A percentile compares a stretch with the other conserved stretches of the same genome.
Evolutionary conservation across 2,888 invertebrate genomes (phyloP).

Genomic region (Charanyca ferruginea): DNA sequence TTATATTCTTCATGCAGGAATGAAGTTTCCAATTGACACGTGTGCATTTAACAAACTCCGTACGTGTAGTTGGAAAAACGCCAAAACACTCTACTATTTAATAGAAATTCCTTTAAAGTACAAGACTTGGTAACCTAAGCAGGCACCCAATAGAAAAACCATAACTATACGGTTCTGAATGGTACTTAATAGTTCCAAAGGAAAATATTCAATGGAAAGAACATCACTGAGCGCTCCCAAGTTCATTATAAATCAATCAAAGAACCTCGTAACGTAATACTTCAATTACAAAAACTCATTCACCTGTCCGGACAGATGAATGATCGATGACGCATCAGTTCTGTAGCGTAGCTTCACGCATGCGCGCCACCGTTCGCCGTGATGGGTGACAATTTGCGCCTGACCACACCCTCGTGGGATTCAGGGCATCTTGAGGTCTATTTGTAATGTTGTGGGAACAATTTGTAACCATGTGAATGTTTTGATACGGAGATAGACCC

Average conservation of each 20-base stretch:
- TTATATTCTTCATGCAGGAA: constrained; percentile 8
- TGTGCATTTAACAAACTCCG: constrained; percentile 4
- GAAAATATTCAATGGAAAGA: constrained; percentile 13
- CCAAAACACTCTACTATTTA: constrained; percentile 16
- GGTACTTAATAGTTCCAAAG: constrained; percentile 17
- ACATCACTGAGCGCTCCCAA: constrained; percentile 7
- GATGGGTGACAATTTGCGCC: constrained; percentile 36
- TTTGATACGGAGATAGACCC: constrained; percentile 17
- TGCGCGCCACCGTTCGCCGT: constrained; percentile 10
- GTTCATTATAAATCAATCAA: constrained; percentile 48
- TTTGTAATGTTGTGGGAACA: constrained; percentile 46
- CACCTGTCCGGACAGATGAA: constrained; percentile 26
- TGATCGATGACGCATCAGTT: constrained; percentile 47
- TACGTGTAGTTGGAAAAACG: constrained; percentile 31
- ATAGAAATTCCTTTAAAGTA: constrained; percentile 14
- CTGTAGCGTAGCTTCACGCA: constrained; percentile 26
- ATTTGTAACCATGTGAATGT: constrained; percentile 31
- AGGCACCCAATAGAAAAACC: not conserved
- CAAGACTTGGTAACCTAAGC: not conserved
- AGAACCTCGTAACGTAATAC: constrained; percentile 23
- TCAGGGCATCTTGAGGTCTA: constrained; percentile 35
- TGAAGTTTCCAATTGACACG: constrained; percentile 23
- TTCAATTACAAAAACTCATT: constrained; percentile 42
- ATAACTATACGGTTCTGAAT: not conserved
- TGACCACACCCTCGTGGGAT: constrained; percentile 58